Base-by-base conservation (phyloP, 2,113 vertebrate genomes). In the Osmerus eperlanus region DNA sequence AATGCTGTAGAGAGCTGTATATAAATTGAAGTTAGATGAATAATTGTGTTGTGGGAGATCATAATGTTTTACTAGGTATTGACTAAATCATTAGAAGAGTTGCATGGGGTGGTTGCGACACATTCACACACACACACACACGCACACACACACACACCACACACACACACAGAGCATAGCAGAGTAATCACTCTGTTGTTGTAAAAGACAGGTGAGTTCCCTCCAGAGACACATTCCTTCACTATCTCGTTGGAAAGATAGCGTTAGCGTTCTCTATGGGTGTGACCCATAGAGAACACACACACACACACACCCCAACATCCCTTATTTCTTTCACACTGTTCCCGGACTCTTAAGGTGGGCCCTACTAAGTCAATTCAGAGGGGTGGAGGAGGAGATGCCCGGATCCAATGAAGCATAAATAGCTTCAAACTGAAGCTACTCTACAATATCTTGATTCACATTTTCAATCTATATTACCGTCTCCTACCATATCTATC, bases 191-290 rank as follows among this genome's bases (percentile, higher is more conserved):
- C n/a, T 60, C 2, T 60, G 19, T 19, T 60, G 9, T 60, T 60
- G 18, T 16, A 6, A 15, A 15, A 16, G 54, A 16, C 54, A 55
- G 54, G 54, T 55, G 54, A n/a, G 14, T 55, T 55, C 18, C 15
- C 4, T n/a, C 14, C 18, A 55, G 54, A 55, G 14, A 16, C 74
- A 81, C 87, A 88, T 89, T 89, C 85, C 76, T 83, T 78, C 61
- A 68, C 67, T 79, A 78, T 80, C 83, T 84, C 84, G 85, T 85
- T 85, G 86, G 88, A 1, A 1, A 23, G 23, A 23, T 78, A 89
- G 88, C 84, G 72, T 80, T 80, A 76, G 86, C 81, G 82, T 84
- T 86, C 83, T 78, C 85, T 12, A 54, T 64, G 80, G 67, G 79
- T 85, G 71, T 82, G 75, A 68, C 70, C 56, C 68, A n/a, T n/a